Percentiles rank a stretch among this genome's conserved stretches.
These are phyloP conservation scores for Zaprionus capensis DNA, from an alignment of 1,140 invertebrate genomes.

Conservation along the genomic window DNA sequence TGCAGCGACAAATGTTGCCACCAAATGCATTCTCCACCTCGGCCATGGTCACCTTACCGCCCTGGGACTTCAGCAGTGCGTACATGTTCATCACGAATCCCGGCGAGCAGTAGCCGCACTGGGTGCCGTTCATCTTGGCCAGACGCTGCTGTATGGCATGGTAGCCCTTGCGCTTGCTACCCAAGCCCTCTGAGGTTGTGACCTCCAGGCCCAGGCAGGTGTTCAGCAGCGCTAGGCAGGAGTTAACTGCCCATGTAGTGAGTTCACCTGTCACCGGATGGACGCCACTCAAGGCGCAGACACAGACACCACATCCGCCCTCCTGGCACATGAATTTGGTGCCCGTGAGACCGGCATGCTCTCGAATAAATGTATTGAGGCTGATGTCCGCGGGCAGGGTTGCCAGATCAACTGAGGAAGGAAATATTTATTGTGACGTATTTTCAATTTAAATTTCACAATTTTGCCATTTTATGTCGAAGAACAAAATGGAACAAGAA, in stretches of 20 bases:
- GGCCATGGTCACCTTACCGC: slow-evolving; percentile 87
- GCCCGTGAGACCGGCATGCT: slow-evolving; percentile 88
- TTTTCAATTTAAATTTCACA: not conserved
- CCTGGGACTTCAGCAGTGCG: slow-evolving; percentile 86
- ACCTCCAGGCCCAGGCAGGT: slow-evolving; percentile 91
- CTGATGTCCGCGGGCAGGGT: slow-evolving; percentile 85
- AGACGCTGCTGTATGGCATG: slow-evolving; percentile 89
- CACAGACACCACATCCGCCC: slow-evolving; percentile 93
- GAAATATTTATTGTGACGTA: not conserved
- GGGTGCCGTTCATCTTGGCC: slow-evolving; percentile 90
- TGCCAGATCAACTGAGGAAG: slow-evolving; percentile 66
- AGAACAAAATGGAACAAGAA: not conserved
- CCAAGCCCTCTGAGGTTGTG: slow-evolving; percentile 91
- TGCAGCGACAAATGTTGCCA: slow-evolving; percentile 94
- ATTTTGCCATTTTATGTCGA: not conserved
- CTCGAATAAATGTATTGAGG: slow-evolving; percentile 89
- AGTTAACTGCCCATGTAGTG: slow-evolving; percentile 89
- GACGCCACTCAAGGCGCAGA: slow-evolving; percentile 87
- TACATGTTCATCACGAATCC: slow-evolving; percentile 96
- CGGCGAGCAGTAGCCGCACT: slow-evolving; percentile 93
- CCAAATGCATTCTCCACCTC: slow-evolving; percentile 91
- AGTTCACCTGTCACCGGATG: slow-evolving; percentile 86
- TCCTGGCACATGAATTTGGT: slow-evolving; percentile 93
- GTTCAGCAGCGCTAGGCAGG: slow-evolving; percentile 89
- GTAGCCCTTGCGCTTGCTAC: slow-evolving; percentile 88